Evolutionary conservation across 2,797 vertebrate genomes (phyloP), one percentile per base, ranked within the genome.

Genomic region (Macroramphosus scolopax): DNA sequence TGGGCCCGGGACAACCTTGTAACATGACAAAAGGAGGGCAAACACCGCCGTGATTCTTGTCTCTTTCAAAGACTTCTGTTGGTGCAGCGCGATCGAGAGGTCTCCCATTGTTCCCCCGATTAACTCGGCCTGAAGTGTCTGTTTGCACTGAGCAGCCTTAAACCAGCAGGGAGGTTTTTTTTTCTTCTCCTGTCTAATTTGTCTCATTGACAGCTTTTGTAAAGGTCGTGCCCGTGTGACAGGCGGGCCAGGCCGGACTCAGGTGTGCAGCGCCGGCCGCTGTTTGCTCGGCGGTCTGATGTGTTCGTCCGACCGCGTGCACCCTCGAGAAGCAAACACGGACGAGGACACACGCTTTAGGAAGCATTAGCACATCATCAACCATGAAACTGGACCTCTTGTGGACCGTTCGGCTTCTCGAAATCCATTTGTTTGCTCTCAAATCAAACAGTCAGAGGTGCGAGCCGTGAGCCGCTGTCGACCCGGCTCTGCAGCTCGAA

Each of bases 11-110:
- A 35, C 51, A 46, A 43, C 31, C 51, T 59, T 61, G 47, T 68
- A 58, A 64, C 36, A 25, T 63, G 63, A 81, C 72, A n/a, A 65
- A 71, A 80, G 50, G 39, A 74, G 34, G 42, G 51, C 51, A 81
- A 84, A 83, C 74, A 80, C 29, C 49, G 15, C 52, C 6, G 36
- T 20, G 63, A 66, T 52, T 63, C 50, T 29, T 54, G 60, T 42
- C 52, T 51, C 65, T 65, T 59, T 66, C 42, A 62, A 70, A 72
- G 36, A 41, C 62, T 51, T 67, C 52, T 59, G 66, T 55, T 36
- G 13, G 47, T 48, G 51, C 13, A 44, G 37, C 55, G 26, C 31
- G 36, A 80, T 71, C 54, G 43, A 44, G 47, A 70, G 59, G 41
- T 68, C 45, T 45, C 39, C 36, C 42, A 51, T 81, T 83, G 62